phyloP scores from a whole-genome alignment of 2,888 invertebrate genomes.

The Metallyticus violacea region DNA sequence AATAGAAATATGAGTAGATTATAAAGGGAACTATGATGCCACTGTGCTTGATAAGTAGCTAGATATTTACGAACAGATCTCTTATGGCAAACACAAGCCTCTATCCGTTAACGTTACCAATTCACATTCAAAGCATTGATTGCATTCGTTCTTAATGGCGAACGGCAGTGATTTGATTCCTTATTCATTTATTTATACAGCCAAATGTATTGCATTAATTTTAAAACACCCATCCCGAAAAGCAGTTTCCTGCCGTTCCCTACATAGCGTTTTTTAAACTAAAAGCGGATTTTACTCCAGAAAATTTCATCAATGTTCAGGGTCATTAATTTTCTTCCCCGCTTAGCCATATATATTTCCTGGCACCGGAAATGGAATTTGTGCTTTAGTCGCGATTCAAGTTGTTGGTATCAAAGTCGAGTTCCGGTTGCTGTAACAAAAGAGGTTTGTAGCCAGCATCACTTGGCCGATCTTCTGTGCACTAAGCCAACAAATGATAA shows the following conservation, averaged over 20 bases:
- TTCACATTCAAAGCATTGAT: no score
- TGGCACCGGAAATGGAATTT: neutral
- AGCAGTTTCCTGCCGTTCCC: neutral
- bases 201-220: neutral
- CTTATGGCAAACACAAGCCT: no score
- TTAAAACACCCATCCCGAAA: neutral
- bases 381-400: neutral
- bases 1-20: no score
- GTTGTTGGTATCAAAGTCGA: neutral
- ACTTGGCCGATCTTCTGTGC: neutral
- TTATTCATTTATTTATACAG: neutral
- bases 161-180: neutral
- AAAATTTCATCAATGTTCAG: neutral
- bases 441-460: neutral
- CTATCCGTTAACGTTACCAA: no score
- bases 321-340: neutral
- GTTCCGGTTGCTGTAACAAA: neutral
- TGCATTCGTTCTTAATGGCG: neutral
- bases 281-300: neutral
- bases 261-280: neutral
- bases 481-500: conserved; percentile 14
- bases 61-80: no score
- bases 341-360: neutral
- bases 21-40: no score
- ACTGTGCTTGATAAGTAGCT: no score